Conservation (phyloP, 2,888 invertebrate species). For the Fabriciana adippe region DNA sequence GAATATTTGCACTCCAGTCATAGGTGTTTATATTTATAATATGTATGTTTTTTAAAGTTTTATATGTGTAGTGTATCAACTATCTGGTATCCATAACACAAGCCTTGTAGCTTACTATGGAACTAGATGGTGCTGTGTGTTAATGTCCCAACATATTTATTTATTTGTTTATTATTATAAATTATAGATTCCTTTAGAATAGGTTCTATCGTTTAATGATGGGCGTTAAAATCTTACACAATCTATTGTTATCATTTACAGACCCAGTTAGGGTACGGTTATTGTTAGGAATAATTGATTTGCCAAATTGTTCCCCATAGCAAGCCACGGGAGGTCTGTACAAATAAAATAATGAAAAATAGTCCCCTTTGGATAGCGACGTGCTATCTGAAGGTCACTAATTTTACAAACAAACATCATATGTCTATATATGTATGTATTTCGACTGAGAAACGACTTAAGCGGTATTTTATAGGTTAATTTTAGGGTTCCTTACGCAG, state of each 20-base stretch:
- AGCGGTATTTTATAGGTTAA: neutral
- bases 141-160: no score
- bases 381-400: conserved; percentile 12
- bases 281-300: conserved; percentile 15
- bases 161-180: no score
- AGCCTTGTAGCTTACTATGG: no score
- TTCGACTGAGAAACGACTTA: conserved; percentile 5
- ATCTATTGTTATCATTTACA: neutral
- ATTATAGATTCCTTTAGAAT: neutral
- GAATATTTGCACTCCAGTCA: no score
- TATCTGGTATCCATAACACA: no score
- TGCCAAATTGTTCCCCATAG: conserved; percentile 15
- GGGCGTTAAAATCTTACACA: neutral
- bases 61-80: no score
- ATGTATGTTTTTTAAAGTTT: no score
- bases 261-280: conserved; percentile 4
- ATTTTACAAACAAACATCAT: conserved; percentile 14
- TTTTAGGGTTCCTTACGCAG: neutral
- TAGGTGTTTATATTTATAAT: no score
- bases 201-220: neutral
- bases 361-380: conserved; percentile 13
- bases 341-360: conserved; percentile 8
- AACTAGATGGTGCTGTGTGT: no score
- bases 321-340: conserved; percentile 9
- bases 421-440: conserved; percentile 1